Conservation (phyloP, 2,888 invertebrate genomes). For the Selenia dentaria region DNA sequence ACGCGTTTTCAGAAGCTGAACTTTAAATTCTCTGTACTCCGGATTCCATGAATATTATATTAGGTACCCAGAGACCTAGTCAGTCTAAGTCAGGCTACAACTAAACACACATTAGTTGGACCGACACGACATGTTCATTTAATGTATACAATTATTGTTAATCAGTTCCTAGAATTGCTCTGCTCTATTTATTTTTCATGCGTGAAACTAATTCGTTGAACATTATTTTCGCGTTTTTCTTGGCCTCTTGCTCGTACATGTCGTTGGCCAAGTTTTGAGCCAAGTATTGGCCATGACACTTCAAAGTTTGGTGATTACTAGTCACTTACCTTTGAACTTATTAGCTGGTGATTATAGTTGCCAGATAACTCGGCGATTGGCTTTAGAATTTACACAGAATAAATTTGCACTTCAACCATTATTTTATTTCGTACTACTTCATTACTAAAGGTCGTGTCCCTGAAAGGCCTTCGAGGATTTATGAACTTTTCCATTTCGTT, state of each 20-base stretch:
- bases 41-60: conserved; percentile 10
- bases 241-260: conserved; percentile 6
- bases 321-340: no score
- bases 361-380: no score
- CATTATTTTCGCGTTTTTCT: conserved; percentile 34
- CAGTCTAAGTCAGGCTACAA: conserved; percentile 5
- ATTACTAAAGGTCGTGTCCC: no score
- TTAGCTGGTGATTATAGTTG: no score
- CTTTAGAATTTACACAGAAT: no score
- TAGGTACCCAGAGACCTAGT: conserved; percentile 3
- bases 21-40: conserved; percentile 2
- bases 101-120: conserved; percentile 36
- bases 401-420: no score
- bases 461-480: no score
- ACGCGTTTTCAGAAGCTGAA: background rate
- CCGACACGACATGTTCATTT: conserved; percentile 42
- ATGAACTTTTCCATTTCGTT: no score
- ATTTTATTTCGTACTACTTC: no score
- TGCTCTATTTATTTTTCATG: conserved; percentile 48
- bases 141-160: conserved; percentile 36
- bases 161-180: conserved; percentile 48
- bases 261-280: conserved; percentile 2
- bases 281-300: conserved; percentile 8
- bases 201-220: conserved; percentile 45
- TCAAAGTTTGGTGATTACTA: background rate